Base-by-base conservation (phyloP, 2,888 invertebrate genomes). In the Leptogaster cylindrica region DNA sequence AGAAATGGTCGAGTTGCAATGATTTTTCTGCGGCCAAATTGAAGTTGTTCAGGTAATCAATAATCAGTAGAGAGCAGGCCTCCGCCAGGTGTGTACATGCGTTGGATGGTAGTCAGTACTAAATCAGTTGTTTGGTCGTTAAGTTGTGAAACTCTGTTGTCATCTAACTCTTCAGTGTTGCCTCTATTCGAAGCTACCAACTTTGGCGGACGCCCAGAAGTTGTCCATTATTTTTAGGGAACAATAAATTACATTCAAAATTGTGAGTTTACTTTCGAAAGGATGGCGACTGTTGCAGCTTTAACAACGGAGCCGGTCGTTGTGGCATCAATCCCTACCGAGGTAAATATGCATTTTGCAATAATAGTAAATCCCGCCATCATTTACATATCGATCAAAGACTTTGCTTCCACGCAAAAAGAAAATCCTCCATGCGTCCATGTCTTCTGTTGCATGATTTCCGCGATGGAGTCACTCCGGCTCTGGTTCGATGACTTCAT, bases 121-220 rank as follows among this genome's bases (percentile, higher is more conserved):
- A 65, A 72, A 73, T 71, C 70, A 73, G 72, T 75, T 76, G 79
- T 76, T 78, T 73, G 73, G 73, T 74, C 76, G 78, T 76, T 75
- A 72, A 75, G 79, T 78, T 77, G 80, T 77, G 74, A 73, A 67
- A 68, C 72, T 46, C 55, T 66, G 69, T 41, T 36, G 69, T 70
- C 25, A 55, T 64, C 50, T 36, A 28, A 55, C 58, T 33, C 67
- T 14, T 36, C 2, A 4, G 10, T 36, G 10, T 10, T 36, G 36
- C n/a, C n/a, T n/a, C n/a, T n/a, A n/a, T n/a, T n/a, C n/a, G n/a
- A n/a, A n/a, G n/a, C n/a, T n/a, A n/a, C n/a, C n/a, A n/a, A n/a
- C n/a, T n/a, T n/a, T n/a, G n/a, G n/a, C n/a, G n/a, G n/a, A n/a
- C n/a, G n/a, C n/a, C n/a, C n/a, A n/a, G n/a, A n/a, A 46, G 46